These are phyloP conservation scores for Brachirus orientalis DNA, from an alignment of 2,113 vertebrate species.

Conservation along the genomic window DNA sequence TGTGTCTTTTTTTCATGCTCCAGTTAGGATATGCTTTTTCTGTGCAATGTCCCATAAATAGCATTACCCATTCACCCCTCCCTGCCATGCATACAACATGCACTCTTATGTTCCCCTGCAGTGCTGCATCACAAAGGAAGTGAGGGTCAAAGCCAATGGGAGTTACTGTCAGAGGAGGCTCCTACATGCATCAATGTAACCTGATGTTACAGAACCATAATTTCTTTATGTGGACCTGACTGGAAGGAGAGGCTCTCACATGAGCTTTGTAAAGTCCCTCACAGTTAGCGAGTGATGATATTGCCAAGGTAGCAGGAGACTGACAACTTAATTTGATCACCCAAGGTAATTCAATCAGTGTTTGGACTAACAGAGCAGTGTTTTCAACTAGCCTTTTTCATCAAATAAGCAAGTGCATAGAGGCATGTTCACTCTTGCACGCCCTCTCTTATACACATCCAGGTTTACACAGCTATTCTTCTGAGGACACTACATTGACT, in stretches of 20 bases:
- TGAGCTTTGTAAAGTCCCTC: conserved; percentile 33
- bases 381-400: conserved; percentile 24
- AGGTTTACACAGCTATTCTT: too few relatives aligned
- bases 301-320: conserved; percentile 29
- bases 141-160: conserved; percentile 40
- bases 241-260: conserved; percentile 39
- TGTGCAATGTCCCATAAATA: conserved; percentile 57
- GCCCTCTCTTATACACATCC: too few relatives aligned
- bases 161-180: conserved; percentile 62
- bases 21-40: conserved; percentile 54
- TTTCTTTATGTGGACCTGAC: conserved; percentile 47
- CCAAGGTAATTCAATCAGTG: conserved; percentile 41
- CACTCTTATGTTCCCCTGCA: background rate
- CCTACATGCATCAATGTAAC: conserved; percentile 65
- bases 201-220: conserved; percentile 67
- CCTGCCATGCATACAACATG: conserved; percentile 2
- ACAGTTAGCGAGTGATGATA: conserved; percentile 50
- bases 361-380: conserved; percentile 36
- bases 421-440: conserved; percentile 5
- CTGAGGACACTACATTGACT: too few relatives aligned
- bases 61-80: conserved; percentile 4
- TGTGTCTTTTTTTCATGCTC: conserved; percentile 44
- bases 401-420: conserved; percentile 25
- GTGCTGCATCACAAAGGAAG: conserved; percentile 31
- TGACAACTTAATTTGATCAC: conserved; percentile 72